Conservation (phyloP, 2,888 invertebrate species). For the Pristionchus fissidentatus region DNA sequence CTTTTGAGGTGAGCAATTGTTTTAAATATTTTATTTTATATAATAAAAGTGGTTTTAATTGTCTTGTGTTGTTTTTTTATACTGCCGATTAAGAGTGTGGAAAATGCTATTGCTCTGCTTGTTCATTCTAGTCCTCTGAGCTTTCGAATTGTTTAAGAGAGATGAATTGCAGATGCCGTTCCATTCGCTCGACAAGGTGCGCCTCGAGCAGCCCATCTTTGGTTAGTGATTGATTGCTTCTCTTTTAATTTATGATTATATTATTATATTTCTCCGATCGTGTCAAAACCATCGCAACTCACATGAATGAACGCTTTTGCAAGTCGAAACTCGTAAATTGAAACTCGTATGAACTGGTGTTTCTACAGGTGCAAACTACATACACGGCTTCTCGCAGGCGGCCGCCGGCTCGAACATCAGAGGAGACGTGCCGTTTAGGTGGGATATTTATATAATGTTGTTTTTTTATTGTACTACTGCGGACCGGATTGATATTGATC, state of each 20-base stretch:
- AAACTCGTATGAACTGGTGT: background rate
- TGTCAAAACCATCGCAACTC: too few species aligned
- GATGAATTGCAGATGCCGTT: slow-evolving; percentile 93
- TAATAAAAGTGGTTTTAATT: too few species aligned
- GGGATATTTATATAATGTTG: background rate
- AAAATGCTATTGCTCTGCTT: too few species aligned
- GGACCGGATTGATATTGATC: background rate
- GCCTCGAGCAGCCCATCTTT: slow-evolving; percentile 96
- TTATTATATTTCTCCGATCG: too few species aligned
- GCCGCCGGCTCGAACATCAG: slow-evolving; percentile 85
- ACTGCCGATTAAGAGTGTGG: too few species aligned
- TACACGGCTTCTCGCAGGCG: slow-evolving; percentile 88
- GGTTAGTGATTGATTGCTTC: slow-evolving; percentile 77
- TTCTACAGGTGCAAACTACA: slow-evolving; percentile 87
- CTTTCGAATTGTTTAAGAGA: too few species aligned
- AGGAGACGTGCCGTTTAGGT: slow-evolving; percentile 58
- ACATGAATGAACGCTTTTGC: too few species aligned
- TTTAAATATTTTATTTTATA: too few species aligned
- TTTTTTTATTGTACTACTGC: background rate
- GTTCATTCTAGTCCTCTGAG: too few species aligned
- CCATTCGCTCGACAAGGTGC: slow-evolving; percentile 84
- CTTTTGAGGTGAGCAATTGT: slow-evolving; percentile 51
- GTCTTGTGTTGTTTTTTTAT: too few species aligned
- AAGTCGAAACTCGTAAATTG: background rate
- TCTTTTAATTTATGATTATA: background rate